A percentile compares a stretch with the other conserved stretches of the same genome.
Evolutionary conservation across 2,113 vertebrate species (phyloP).

Genomic region (Rhynchopsitta pachyrhyncha): DNA sequence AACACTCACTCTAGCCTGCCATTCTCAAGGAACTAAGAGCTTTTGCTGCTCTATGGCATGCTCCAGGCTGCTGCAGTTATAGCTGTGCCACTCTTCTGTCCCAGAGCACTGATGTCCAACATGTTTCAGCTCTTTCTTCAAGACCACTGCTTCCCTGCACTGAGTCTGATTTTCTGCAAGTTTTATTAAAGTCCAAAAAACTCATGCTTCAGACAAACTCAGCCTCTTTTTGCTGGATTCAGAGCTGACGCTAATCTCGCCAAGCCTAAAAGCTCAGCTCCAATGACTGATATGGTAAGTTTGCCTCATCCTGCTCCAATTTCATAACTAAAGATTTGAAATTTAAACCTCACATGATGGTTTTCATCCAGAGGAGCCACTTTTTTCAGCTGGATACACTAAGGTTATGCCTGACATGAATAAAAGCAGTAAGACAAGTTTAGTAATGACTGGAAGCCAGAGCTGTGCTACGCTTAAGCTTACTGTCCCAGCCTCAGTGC

Average conservation of each 20-base stretch:
- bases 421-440: background rate
- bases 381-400: background rate
- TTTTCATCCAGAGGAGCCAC: background rate
- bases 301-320: background rate
- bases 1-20: background rate
- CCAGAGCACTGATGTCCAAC: background rate
- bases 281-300: background rate
- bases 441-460: background rate
- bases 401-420: background rate
- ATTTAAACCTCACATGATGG: background rate
- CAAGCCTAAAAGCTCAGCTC: background rate
- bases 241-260: background rate
- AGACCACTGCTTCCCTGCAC: background rate
- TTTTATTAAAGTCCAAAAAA: background rate
- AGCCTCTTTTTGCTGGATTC: background rate
- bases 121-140: background rate
- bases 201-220: background rate
- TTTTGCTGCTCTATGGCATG: background rate
- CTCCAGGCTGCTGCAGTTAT: background rate
- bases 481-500: background rate
- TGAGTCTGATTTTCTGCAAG: background rate
- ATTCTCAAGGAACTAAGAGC: background rate
- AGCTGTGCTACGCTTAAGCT: background rate
- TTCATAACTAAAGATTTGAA: background rate
- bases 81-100: rapidly evolving